Percentiles rank a stretch among this genome's conserved stretches.
phyloP scores from a whole-genome alignment of 2,113 vertebrate genomes.

The Myotis davidii region DNA sequence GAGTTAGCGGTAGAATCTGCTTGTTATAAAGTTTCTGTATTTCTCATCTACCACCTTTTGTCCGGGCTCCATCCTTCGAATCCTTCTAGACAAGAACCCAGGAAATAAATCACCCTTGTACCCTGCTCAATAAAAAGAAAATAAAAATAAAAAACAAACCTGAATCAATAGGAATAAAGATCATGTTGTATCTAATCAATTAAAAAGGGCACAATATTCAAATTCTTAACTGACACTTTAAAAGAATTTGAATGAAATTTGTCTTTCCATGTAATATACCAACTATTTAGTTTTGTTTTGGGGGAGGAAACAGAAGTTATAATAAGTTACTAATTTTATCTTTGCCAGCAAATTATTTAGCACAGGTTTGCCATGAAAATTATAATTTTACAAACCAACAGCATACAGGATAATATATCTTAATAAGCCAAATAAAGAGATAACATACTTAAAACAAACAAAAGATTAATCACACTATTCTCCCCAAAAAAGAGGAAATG shows the following conservation, averaged over 20 bases:
- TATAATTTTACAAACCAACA: neutral
- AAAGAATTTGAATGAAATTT: neutral
- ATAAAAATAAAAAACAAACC: too few species aligned
- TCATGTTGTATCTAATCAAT: neutral
- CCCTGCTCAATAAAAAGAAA: too few species aligned
- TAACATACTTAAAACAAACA: neutral
- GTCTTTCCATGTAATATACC: neutral
- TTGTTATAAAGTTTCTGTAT: too few species aligned
- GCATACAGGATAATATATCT: neutral
- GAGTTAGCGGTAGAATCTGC: too few species aligned
- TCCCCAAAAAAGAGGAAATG: too few species aligned
- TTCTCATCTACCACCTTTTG: too few species aligned
- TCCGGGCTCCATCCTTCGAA: too few species aligned
- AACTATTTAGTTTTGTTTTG: neutral
- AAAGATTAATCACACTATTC: too few species aligned
- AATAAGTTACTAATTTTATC: neutral
- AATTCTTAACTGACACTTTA: neutral
- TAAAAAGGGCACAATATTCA: neutral
- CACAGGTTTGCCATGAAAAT: neutral
- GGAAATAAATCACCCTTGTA: too few species aligned
- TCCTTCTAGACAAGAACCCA: too few species aligned
- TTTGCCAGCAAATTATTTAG: neutral
- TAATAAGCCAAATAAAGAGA: neutral
- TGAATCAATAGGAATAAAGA: neutral
- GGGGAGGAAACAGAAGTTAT: neutral